These are phyloP conservation scores for Lordiphosa andalusiaca DNA, from an alignment of 2,888 invertebrate genomes.

Conservation along the genomic window DNA sequence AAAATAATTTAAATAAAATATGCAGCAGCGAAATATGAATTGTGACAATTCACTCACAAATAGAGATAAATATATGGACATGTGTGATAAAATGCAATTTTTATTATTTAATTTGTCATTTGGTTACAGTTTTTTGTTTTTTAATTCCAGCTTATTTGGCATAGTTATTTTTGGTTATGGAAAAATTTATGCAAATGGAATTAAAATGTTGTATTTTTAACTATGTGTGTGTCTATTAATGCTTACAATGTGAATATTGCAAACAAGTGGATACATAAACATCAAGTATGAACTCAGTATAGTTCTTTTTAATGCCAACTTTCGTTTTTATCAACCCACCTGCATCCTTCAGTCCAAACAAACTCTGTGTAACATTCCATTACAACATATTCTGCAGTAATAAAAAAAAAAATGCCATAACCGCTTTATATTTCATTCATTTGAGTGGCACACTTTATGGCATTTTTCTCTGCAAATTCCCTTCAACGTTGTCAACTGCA, in stretches of 20 bases:
- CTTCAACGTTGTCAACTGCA: conserved; percentile 40
- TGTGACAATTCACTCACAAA: conserved; percentile 68
- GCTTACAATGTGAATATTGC: too few species aligned
- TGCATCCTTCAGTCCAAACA: too few species aligned
- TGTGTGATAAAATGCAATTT: conserved; percentile 43
- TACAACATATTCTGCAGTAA: too few species aligned
- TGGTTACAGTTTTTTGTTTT: conserved; percentile 13
- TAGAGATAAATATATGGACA: conserved; percentile 25
- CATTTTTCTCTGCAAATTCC: conserved; percentile 9
- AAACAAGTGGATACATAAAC: too few species aligned
- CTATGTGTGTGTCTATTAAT: too few species aligned
- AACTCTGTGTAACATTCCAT: too few species aligned
- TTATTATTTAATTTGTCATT: conserved; percentile 68
- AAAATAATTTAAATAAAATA: conserved; percentile 24
- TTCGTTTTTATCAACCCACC: too few species aligned
- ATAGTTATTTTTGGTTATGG: conserved; percentile 24
- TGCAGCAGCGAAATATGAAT: conserved; percentile 38
- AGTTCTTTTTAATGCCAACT: too few species aligned
- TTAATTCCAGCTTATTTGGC: too few species aligned
- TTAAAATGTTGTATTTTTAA: too few species aligned
- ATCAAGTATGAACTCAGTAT: too few species aligned
- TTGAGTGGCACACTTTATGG: conserved; percentile 5
- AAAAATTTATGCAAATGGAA: neutral
- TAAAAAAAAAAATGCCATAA: too few species aligned
- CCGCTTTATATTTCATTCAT: neutral